Percentiles rank a stretch among this genome's conserved stretches.
These are phyloP conservation scores for Oenanthe melanoleuca DNA, from an alignment of 2,113 vertebrate species.

Conservation along the genomic window DNA sequence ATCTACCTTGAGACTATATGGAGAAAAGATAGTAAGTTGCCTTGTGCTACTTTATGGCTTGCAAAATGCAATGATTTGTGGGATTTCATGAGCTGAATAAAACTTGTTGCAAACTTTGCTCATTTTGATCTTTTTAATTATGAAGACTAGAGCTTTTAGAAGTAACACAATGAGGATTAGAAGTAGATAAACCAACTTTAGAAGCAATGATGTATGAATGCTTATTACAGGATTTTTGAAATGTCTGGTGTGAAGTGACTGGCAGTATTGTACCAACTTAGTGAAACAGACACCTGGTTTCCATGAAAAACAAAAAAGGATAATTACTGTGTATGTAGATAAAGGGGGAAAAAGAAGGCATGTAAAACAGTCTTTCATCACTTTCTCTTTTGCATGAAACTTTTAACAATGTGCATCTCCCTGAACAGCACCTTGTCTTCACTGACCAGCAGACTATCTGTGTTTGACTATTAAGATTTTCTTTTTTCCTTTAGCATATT, in stretches of 20 bases:
- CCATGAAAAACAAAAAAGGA: background rate
- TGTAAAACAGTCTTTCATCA: background rate
- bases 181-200: background rate
- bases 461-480: background rate
- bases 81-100: background rate
- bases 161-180: background rate
- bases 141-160: background rate
- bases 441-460: background rate
- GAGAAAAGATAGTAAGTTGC: background rate
- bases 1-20: background rate
- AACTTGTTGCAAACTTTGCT: background rate
- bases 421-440: background rate
- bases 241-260: background rate
- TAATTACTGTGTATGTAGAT: background rate
- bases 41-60: background rate
- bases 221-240: background rate
- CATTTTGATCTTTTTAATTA: background rate
- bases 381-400: background rate
- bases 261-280: background rate
- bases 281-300: background rate
- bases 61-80: background rate
- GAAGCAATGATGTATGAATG: background rate
- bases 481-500: conserved; percentile 83
- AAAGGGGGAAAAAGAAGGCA: fast-evolving
- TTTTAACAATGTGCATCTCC: background rate